Evolutionary conservation across 2,113 vertebrate species (phyloP).

Genomic region (Neomonachus schauinslandi): DNA sequence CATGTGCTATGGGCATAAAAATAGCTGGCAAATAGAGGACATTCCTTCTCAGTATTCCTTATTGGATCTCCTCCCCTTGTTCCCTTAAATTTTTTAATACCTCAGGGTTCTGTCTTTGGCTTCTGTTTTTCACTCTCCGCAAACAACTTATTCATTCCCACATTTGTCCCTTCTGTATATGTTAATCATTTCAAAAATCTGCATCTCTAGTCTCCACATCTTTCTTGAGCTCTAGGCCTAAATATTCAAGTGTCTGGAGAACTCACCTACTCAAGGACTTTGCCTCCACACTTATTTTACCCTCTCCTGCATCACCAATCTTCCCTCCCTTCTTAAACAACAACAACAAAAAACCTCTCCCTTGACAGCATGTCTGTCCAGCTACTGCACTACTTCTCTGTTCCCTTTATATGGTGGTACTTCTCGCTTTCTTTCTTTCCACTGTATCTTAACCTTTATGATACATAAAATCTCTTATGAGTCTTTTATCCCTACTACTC

Average conservation of each 20-base stretch:
- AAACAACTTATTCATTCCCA: not conserved
- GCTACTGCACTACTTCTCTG: not conserved
- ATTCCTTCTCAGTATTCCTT: not conserved
- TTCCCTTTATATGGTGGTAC: not conserved
- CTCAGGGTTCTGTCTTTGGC: not conserved
- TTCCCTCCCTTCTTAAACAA: not conserved
- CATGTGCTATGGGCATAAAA: not conserved
- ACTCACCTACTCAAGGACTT: not conserved
- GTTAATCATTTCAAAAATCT: conserved; percentile 10
- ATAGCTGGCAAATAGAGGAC: not conserved
- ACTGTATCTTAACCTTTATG: not conserved
- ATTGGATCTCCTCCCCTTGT: not conserved
- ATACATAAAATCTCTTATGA: not conserved
- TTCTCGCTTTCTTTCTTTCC: not conserved
- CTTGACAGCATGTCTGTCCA: not conserved
- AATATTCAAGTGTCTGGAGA: not conserved
- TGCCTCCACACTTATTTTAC: not conserved
- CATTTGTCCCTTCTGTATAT: not conserved
- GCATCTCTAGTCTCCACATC: not conserved
- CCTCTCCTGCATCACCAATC: not conserved
- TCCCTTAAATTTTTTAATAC: not conserved
- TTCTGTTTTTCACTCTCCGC: not conserved
- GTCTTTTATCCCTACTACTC: not conserved
- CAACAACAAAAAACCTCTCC: not conserved
- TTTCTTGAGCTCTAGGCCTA: not conserved